Evolutionary conservation across 2,888 invertebrate species (phyloP), one percentile per base, ranked within the genome.

Genomic region (Prosapia bicincta): DNA sequence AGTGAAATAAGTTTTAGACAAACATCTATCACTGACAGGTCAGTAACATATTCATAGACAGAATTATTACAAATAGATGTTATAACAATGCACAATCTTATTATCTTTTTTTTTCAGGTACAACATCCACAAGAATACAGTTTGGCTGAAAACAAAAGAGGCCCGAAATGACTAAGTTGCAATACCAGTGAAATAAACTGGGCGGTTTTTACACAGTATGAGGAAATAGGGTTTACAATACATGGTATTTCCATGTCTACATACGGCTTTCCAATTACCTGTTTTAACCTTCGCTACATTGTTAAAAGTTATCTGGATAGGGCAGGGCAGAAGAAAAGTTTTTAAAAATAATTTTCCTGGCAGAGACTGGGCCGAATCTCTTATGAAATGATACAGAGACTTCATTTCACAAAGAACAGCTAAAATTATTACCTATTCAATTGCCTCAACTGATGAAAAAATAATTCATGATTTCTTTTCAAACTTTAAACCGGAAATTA

Each of bases 401-500:
- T 38, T 38, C 38, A 38, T 38, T 38, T 38, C 7, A 38, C 7
- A 38, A 38, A 38, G 38, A 38, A 38, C 38, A 38, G 38, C 38
- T 15, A 38, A 38, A 38, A 38, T 13, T 38, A 38, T 38, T 38
- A 38, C 38, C 38, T 38, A 38, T 38, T 38, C 38, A 13, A 38
- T 9, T 2, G 38, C 38, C 15, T 38, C 38, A 6, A 38, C 38
- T 38, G 10, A 38, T 13, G 38, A 38, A 38, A 38, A 38, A 38
- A 13, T 38, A 38, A 38, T 38, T 38, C 9, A 38, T 38, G 38
- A 25, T 66, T 66, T 66, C 25, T 66, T 66, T 66, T 23, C 24
- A 23, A 66, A 66, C 66, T 15, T 66, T 25, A 25, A 71, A 20
- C 26, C 69, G 28, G 32, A 74, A 13, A 67, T 71, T 30, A 78